Evolutionary conservation across 2,797 vertebrate species (phyloP).

Genomic region (Spinus olivaceus): DNA sequence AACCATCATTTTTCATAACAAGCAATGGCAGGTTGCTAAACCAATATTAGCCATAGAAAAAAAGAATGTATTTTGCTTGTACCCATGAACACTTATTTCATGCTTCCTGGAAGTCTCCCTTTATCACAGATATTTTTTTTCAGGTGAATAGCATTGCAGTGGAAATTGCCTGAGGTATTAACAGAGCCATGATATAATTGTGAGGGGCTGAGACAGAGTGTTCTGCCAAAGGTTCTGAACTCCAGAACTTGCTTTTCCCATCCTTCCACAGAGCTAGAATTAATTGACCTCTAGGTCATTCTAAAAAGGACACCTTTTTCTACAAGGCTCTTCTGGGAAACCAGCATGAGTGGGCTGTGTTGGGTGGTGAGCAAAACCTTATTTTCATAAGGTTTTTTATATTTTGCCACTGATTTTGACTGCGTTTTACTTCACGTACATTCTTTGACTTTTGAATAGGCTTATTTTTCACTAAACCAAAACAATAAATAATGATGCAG

Average conservation of each 20-base stretch:
- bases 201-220: not conserved
- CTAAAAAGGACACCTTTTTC: not conserved
- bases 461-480: not conserved
- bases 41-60: not conserved
- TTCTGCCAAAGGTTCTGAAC: slow-evolving; percentile 17
- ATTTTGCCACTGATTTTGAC: not conserved
- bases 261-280: not conserved
- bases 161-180: not conserved
- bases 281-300: not conserved
- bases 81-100: not conserved
- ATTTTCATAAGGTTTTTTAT: not conserved
- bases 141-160: not conserved
- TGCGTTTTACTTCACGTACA: not conserved
- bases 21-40: not conserved
- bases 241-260: not conserved
- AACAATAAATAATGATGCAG: not conserved
- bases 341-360: not conserved
- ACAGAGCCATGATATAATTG: not conserved
- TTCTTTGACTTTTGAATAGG: not conserved
- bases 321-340: not conserved
- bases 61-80: not conserved
- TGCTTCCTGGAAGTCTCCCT: not conserved
- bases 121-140: not conserved
- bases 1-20: not conserved
- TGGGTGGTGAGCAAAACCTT: not conserved